Base-by-base conservation (phyloP, 2,113 vertebrate genomes). In the Hoplias malabaricus region DNA sequence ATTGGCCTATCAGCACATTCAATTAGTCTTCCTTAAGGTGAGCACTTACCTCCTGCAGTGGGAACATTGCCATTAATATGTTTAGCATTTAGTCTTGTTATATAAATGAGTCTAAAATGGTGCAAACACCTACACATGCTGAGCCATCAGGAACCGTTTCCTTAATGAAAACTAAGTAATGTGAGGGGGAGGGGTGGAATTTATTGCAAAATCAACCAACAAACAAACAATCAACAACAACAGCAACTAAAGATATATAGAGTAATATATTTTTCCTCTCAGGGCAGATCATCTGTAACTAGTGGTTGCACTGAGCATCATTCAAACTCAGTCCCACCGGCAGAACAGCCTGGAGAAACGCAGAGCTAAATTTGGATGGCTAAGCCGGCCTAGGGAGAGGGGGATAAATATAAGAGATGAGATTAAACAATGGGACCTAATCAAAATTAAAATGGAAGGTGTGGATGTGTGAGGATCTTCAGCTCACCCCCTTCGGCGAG, bases 1-100 rank as follows among this genome's bases (percentile, higher is more conserved):
- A 75, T 12, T n/a, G 27, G 70, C 40, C 80, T 0, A 46, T 87
- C 84, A 85, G 85, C 82, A 85, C 43, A 75, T 65, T 68, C 75
- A 80, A 81, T 88, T 83, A 85, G 71, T 85, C 84, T 76, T 71
- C 40, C 78, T 73, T 72, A 81, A 76, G 75, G 27, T 27, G 62
- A 65, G n/a, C 10, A 3, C 62, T 34, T 5, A 1, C 31, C n/a
- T 48, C 14, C 54, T 77, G 42, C 31, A 16, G 21, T 7, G 66
- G 27, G 62, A 68, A 48, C 62, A 42, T 42, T 43, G 27, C 13
- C 62, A 59, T 79, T 33, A 73, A 73, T 67, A 74, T 40, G 48
- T 56, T 19, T 29, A 68, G 75, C 56, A 61, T 69, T 77, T 34
- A 36, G 56, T 4, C 42, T 70, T 67, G 56, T 78, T 78, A 69